Conservation (phyloP, 1,140 invertebrate species). For the Zaprionus kolodkinae region DNA sequence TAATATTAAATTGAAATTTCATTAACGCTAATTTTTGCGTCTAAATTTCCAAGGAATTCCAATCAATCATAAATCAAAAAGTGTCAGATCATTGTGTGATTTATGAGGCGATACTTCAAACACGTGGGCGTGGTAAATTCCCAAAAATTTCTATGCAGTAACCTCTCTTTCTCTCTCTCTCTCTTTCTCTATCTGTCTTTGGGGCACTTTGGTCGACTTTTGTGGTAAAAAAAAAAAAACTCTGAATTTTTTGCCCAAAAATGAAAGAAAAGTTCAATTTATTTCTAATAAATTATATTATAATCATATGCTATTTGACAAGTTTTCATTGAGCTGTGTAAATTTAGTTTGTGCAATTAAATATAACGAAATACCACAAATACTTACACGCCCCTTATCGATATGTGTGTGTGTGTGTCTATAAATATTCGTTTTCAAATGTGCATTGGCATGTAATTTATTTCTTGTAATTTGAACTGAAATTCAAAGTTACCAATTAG, state of each 20-base stretch:
- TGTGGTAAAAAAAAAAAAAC: not conserved
- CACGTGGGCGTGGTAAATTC: not conserved
- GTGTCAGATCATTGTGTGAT: not conserved
- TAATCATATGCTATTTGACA: no score
- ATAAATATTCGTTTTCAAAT: slow-evolving; percentile 2
- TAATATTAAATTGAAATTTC: not conserved
- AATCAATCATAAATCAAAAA: slow-evolving; percentile 5
- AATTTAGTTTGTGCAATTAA: no score
- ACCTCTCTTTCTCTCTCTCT: not conserved
- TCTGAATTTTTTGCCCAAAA: not conserved
- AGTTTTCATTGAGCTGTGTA: no score
- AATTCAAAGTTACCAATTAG: slow-evolving; percentile 51
- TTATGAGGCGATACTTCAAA: not conserved
- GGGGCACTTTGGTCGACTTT: not conserved
- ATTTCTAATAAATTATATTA: no score
- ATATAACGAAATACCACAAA: no score
- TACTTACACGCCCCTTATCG: no score
- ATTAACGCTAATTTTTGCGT: not conserved
- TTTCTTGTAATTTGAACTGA: slow-evolving; percentile 35
- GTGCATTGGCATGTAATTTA: slow-evolving; percentile 59
- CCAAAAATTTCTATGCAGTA: not conserved
- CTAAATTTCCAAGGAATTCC: not conserved
- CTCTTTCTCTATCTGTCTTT: no score
- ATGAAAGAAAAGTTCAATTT: not conserved
- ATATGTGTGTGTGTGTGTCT: not conserved